A percentile compares a stretch with the other conserved stretches of the same genome.
Evolutionary conservation across 2,113 vertebrate species (phyloP).

Genomic region (Dicentrarchus labrax): DNA sequence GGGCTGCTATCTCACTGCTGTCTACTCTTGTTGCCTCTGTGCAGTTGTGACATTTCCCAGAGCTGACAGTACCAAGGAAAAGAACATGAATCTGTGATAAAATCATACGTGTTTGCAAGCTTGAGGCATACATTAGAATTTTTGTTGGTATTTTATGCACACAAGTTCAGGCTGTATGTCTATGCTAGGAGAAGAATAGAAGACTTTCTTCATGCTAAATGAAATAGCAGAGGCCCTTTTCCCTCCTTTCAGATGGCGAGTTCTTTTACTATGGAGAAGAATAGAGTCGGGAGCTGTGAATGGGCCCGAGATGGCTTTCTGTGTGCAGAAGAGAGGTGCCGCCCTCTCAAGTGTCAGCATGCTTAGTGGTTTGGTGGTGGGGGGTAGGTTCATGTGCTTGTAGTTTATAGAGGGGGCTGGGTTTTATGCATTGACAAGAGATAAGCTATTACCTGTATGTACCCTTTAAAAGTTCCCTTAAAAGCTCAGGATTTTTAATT

Average conservation of each 20-base stretch:
- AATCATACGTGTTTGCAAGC: background rate
- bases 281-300: conserved; percentile 75
- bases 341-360: conserved; percentile 79
- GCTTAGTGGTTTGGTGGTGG: conserved; percentile 40
- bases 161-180: conserved; percentile 1
- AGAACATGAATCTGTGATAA: background rate
- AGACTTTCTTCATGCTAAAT: conserved; percentile 44
- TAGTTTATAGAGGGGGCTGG: conserved; percentile 46
- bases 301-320: conserved; percentile 67
- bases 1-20: conserved; percentile 45
- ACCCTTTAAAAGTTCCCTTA: background rate
- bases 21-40: conserved; percentile 22
- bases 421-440: conserved; percentile 35
- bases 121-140: background rate
- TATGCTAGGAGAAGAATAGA: background rate
- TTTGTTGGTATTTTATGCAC: background rate
- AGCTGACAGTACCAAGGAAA: conserved; percentile 16
- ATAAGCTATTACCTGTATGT: conserved; percentile 10
- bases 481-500: background rate
- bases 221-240: conserved; percentile 55
- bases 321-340: conserved; percentile 73
- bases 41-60: conserved; percentile 25
- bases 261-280: conserved; percentile 71
- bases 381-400: conserved; percentile 25
- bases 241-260: conserved; percentile 58